These are phyloP conservation scores for Craseonycteris thonglongyai DNA, from an alignment of 2,113 vertebrate species.

Conservation along the genomic window DNA sequence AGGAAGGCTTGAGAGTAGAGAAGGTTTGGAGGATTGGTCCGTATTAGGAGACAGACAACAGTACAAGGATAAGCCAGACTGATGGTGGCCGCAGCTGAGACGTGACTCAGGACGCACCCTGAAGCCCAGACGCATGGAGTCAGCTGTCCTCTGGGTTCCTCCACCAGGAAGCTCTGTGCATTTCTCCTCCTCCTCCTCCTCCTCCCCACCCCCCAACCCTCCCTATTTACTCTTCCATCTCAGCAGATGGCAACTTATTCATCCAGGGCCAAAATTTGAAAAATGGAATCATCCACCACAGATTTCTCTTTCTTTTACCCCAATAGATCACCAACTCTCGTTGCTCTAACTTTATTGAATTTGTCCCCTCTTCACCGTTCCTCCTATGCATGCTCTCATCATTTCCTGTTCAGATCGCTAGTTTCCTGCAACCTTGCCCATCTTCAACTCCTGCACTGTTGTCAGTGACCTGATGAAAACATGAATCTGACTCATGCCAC, in stretches of 20 bases:
- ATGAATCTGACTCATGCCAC: background rate
- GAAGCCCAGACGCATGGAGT: background rate
- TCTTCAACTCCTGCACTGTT: background rate
- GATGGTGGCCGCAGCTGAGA: background rate
- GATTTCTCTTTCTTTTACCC: background rate
- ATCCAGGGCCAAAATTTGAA: background rate
- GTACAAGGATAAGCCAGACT: background rate
- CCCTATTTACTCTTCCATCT: background rate
- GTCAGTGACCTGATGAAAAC: background rate
- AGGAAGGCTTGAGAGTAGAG: background rate
- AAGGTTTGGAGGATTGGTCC: background rate
- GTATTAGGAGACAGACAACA: background rate
- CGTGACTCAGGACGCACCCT: background rate
- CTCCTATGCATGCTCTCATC: background rate
- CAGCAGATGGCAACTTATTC: background rate
- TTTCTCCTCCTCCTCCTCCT: background rate
- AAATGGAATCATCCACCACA: background rate
- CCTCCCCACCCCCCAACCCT: background rate
- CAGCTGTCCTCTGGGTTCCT: background rate
- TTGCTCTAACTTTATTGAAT: background rate
- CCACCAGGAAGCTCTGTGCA: background rate
- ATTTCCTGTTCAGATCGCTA: background rate
- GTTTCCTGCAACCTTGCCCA: background rate
- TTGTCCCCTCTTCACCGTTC: background rate
- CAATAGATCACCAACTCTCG: background rate